A percentile compares a stretch with the other conserved stretches of the same genome.
Conservation (phyloP, 2,888 invertebrate species). For the Dolomedes plantarius region DNA sequence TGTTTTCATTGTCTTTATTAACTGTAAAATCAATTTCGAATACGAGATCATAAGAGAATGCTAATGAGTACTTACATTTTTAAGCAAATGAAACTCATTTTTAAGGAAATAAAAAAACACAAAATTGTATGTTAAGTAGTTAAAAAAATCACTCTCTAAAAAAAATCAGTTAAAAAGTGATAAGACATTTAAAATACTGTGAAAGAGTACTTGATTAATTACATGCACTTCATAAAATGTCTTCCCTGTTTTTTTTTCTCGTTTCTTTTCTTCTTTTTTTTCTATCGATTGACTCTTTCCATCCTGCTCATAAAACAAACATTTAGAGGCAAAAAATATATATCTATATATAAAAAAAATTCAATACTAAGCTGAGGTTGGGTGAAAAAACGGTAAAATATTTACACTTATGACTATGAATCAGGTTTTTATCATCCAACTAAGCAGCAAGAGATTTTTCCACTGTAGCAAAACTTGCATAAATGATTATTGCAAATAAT, state of each 20-base stretch:
- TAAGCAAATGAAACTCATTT: background rate
- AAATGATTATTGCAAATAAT: slow-evolving; percentile 49
- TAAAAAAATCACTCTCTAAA: no score
- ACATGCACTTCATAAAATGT: background rate
- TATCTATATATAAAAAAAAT: no score
- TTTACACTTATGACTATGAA: slow-evolving; percentile 24
- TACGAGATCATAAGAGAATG: no score
- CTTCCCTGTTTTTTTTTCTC: background rate
- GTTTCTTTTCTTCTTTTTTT: no score
- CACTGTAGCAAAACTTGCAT: background rate
- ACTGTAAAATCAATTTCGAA: background rate
- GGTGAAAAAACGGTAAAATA: slow-evolving; percentile 38
- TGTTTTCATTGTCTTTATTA: background rate
- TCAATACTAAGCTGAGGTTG: slow-evolving; percentile 55
- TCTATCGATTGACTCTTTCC: background rate
- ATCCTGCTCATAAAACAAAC: background rate
- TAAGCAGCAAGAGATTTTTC: background rate
- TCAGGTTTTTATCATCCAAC: background rate
- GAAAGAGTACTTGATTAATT: background rate
- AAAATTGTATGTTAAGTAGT: no score
- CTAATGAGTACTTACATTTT: no score
- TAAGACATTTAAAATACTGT: background rate
- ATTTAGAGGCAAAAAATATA: background rate
- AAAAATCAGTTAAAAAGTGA: no score
- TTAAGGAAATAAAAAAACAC: background rate